Evolutionary conservation across 2,888 invertebrate genomes (phyloP).

Genomic region (Thereva unica): DNA sequence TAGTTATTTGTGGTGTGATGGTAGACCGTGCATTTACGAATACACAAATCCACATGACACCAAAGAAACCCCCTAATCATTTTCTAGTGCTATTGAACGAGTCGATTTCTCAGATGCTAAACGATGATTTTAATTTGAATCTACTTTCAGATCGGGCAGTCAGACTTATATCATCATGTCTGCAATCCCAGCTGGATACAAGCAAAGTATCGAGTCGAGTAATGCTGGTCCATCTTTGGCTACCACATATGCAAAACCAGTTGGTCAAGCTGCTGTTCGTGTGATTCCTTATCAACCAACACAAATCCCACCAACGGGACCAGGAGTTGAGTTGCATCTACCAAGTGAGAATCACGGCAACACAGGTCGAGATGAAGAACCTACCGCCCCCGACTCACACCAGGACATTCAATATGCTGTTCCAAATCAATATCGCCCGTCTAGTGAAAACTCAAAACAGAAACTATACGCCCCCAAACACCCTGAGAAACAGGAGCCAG

Average conservation of each 20-base stretch:
- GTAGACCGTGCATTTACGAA: no score
- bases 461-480: slow-evolving; percentile 50
- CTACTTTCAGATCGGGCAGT: slow-evolving; percentile 31
- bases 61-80: no score
- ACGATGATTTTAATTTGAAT: neutral
- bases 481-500: slow-evolving; percentile 32
- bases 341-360: neutral
- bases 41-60: no score
- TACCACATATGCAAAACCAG: slow-evolving; percentile 40
- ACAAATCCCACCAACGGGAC: neutral
- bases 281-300: neutral
- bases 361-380: neutral
- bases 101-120: no score
- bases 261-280: neutral
- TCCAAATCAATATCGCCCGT: slow-evolving; percentile 32
- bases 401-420: slow-evolving; percentile 42
- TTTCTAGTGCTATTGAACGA: no score
- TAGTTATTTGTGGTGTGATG: no score
- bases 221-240: slow-evolving; percentile 43
- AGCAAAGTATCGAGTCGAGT: slow-evolving; percentile 39
- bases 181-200: slow-evolving; percentile 42
- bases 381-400: neutral
- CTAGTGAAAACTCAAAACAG: slow-evolving; percentile 51
- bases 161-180: slow-evolving; percentile 44
- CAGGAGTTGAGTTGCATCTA: neutral